Base-by-base conservation (phyloP, 2,888 invertebrate species). In the Athalia cordata region DNA sequence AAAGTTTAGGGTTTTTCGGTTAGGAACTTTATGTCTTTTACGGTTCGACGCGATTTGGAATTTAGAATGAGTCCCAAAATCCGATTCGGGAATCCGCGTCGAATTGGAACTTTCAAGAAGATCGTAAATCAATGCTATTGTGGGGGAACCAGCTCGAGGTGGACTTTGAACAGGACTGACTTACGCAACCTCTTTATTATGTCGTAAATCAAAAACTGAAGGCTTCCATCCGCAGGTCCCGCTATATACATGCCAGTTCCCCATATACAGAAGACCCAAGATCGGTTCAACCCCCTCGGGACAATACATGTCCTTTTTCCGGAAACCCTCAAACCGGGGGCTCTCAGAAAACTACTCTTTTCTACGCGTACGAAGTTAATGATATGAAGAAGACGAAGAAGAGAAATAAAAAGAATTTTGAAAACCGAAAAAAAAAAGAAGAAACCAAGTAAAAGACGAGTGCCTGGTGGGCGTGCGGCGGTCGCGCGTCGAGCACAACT, bases 171-270 rank as follows among this genome's bases (percentile, higher is more conserved):
- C 62, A 78, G 50, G 80, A 79, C 81, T 81, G 78, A 82, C 83
- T 85, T 84, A 80, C 82, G 82, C 83, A 85, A 85, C 85, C 84
- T 81, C 85, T 85, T 85, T 85, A 85, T 85, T 85, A 85, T 85
- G 78, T 80, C 82, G 81, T 85, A 85, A 85, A 85, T 85, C 85
- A 85, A 80, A 75, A 75, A 61, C 75, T 61, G 75, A 64, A 75
- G 29, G 62, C 64, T 49, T 49, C 49, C 50, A 5, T 49, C 62
- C 6, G 5, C 55, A 55, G 55, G 45, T 57, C 13, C 13, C 59
- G 72, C 52, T 72, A 15, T 45, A 8, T 45, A 29, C 75, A 15
- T 47, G 8, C 8, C 8, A 13, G 50, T 75, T 47, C 62, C 62
- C 29, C 15, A 75, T 50, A 9, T 43, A 55, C 47, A 9, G 11